phyloP scores from a whole-genome alignment of 2,113 vertebrate species.

The Nothobranchius furzeri region DNA sequence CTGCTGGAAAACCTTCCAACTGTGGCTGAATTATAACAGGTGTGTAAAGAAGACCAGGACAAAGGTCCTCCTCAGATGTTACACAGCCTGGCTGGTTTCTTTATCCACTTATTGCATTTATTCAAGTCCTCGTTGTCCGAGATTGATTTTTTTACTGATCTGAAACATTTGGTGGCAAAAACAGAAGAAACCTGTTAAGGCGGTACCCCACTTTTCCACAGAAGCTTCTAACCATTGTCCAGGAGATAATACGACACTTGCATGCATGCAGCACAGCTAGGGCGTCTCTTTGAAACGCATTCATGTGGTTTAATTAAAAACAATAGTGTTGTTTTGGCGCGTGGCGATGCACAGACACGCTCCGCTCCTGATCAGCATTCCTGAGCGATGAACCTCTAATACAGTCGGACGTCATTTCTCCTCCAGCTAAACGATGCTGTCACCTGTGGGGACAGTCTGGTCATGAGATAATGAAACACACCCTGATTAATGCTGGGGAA shows the following conservation, averaged over 20 bases:
- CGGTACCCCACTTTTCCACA: not conserved
- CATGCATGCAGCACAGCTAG: not conserved
- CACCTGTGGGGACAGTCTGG: slow-evolving; percentile 31
- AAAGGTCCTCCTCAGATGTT: too few relatives aligned
- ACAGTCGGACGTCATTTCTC: slow-evolving; percentile 24
- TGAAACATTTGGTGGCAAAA: too few relatives aligned
- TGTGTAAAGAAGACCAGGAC: too few relatives aligned
- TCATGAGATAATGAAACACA: slow-evolving; percentile 38
- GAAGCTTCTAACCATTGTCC: not conserved
- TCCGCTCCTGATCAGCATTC: slow-evolving; percentile 6
- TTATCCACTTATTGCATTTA: too few relatives aligned
- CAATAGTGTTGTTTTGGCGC: not conserved
- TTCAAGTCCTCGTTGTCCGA: too few relatives aligned
- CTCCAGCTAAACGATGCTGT: slow-evolving; percentile 51
- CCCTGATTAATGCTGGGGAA: slow-evolving; percentile 46
- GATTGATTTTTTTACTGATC: too few relatives aligned
- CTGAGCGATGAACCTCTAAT: slow-evolving; percentile 41
- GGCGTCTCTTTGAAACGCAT: slow-evolving; percentile 13
- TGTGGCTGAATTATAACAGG: too few relatives aligned
- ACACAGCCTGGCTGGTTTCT: too few relatives aligned
- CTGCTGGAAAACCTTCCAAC: too few relatives aligned
- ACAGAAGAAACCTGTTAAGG: too few relatives aligned
- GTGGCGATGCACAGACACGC: slow-evolving; percentile 8
- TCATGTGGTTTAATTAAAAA: slow-evolving; percentile 4
- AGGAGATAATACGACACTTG: slow-evolving; percentile 1